phyloP scores from a whole-genome alignment of 2,888 invertebrate genomes.

The Drosophila villosipedis region DNA sequence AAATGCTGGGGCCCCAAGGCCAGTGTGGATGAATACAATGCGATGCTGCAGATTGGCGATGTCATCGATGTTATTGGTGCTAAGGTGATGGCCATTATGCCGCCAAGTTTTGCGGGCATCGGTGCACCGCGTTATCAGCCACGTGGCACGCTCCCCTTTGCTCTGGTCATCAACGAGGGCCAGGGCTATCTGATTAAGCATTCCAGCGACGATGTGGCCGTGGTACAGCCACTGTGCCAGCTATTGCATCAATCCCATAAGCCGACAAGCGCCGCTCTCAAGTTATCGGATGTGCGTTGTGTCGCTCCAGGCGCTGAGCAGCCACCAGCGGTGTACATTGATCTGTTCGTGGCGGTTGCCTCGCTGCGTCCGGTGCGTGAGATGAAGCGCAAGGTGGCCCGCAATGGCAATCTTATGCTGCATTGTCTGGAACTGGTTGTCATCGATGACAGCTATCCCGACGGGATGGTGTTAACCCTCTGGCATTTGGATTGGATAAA shows the following conservation, averaged over 20 bases:
- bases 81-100: constrained; percentile 86
- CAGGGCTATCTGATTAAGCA: constrained; percentile 88
- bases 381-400: constrained; percentile 85
- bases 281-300: constrained; percentile 77
- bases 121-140: constrained; percentile 87
- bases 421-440: constrained; percentile 89
- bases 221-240: constrained; percentile 84
- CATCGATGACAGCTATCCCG: constrained; percentile 87
- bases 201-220: constrained; percentile 81
- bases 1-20: constrained; percentile 91
- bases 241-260: constrained; percentile 89
- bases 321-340: constrained; percentile 84
- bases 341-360: constrained; percentile 90
- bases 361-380: constrained; percentile 88
- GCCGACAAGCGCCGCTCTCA: constrained; percentile 79
- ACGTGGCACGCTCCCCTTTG: constrained; percentile 88
- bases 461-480: constrained; percentile 87
- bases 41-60: constrained; percentile 89
- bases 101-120: constrained; percentile 77
- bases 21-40: constrained; percentile 88
- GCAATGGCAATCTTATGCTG: constrained; percentile 53
- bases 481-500: constrained; percentile 91
- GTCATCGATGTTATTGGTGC: constrained; percentile 90
- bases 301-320: constrained; percentile 23
- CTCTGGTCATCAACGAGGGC: constrained; percentile 89